These are phyloP conservation scores for Pyxicephalus adspersus DNA, from an alignment of 2,113 vertebrate genomes.

Conservation along the genomic window DNA sequence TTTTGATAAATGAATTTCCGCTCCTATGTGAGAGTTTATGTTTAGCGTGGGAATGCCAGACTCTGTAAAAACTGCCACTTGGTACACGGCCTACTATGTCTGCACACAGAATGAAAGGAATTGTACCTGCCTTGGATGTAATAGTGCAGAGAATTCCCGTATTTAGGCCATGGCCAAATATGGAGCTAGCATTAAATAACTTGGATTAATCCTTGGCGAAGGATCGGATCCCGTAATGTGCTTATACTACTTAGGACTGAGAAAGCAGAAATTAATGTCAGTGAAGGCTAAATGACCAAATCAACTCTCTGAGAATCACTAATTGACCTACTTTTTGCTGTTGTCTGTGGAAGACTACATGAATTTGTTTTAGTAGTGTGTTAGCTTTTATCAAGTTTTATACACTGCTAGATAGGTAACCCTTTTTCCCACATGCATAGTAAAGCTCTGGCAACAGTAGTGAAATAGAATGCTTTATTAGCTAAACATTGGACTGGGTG, in stretches of 20 bases:
- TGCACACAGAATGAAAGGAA: no score
- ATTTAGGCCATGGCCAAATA: background rate
- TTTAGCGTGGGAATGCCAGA: constrained; percentile 39
- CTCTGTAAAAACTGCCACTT: background rate
- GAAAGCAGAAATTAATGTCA: constrained; percentile 4
- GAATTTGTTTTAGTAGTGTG: background rate
- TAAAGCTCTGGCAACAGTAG: no score
- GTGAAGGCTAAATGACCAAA: background rate
- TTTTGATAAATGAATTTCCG: constrained; percentile 47
- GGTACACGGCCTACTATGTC: no score
- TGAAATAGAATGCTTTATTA: no score
- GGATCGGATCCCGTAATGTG: constrained; percentile 2
- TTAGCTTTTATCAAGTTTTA: no score
- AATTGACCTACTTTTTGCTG: background rate
- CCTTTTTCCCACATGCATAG: no score
- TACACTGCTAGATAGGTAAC: no score
- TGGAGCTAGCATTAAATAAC: background rate
- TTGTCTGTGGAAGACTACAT: background rate
- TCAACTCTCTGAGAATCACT: background rate
- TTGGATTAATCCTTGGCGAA: constrained; percentile 1
- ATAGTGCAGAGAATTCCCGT: background rate
- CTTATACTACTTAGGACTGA: background rate
- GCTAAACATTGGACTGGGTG: no score
- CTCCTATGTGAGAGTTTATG: constrained; percentile 34
- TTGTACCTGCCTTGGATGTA: background rate